phyloP scores from a whole-genome alignment of 1,140 invertebrate species.

The Euura lappo region DNA sequence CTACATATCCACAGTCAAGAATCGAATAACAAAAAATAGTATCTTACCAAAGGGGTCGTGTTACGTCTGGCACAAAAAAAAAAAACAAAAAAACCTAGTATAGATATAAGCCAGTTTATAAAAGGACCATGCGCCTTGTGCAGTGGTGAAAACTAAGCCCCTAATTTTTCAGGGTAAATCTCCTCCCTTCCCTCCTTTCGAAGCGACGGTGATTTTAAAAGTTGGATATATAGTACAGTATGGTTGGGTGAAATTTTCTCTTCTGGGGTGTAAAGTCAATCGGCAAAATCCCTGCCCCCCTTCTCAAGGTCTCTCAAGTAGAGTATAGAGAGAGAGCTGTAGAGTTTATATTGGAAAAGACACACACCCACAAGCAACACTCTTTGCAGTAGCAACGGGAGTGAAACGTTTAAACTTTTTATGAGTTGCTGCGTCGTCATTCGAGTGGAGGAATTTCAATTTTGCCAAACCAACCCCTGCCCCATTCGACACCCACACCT shows the following conservation, averaged over 20 bases:
- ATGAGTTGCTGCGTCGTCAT: conserved; percentile 59
- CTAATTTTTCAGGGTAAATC: conserved; percentile 52
- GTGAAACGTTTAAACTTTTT: conserved; percentile 61
- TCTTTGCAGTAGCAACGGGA: conserved; percentile 33
- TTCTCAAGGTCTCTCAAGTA: conserved; percentile 19
- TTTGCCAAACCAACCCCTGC: conserved; percentile 34
- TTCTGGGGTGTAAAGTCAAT: conserved; percentile 49
- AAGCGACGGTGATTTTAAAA: not conserved
- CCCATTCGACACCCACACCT: conserved; percentile 28
- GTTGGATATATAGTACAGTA: not conserved
- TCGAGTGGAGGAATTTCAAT: conserved; percentile 61
- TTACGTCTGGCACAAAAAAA: too few species aligned
- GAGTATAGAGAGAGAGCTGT: conserved; percentile 25
- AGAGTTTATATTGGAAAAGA: conserved; percentile 59
- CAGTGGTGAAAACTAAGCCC: conserved; percentile 47
- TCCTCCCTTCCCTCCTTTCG: not conserved
- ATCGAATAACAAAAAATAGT: too few species aligned
- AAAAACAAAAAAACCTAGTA: not conserved
- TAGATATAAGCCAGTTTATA: conserved; percentile 2
- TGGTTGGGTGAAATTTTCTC: not conserved
- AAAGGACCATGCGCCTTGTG: not conserved
- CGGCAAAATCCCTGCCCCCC: conserved; percentile 34
- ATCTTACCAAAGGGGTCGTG: too few species aligned
- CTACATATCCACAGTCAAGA: too few species aligned
- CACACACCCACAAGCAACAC: conserved; percentile 33